These are phyloP conservation scores for Volucella inflata DNA, from an alignment of 2,888 invertebrate genomes.

Conservation along the genomic window DNA sequence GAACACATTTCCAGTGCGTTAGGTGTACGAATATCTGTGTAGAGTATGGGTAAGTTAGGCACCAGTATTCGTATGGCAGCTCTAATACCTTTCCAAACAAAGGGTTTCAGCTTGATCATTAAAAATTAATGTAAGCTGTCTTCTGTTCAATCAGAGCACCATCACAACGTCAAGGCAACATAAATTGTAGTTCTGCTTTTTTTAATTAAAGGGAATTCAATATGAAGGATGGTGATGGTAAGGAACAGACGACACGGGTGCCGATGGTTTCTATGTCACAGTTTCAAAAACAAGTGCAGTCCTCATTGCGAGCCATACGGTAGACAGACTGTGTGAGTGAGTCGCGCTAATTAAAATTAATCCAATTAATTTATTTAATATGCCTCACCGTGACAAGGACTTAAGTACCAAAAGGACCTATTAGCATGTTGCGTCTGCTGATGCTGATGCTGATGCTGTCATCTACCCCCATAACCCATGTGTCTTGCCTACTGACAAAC, in stretches of 20 bases:
- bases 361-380: slow-evolving; percentile 69
- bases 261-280: background rate
- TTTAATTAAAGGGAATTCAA: slow-evolving; percentile 39
- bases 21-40: background rate
- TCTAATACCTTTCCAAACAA: slow-evolving; percentile 35
- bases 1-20: slow-evolving; percentile 21
- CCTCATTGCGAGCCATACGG: slow-evolving; percentile 21
- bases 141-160: slow-evolving; percentile 54
- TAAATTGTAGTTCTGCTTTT: slow-evolving; percentile 29
- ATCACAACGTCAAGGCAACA: slow-evolving; percentile 19
- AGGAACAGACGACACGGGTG: background rate
- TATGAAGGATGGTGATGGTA: slow-evolving; percentile 6
- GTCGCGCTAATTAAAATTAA: slow-evolving; percentile 65
- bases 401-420: slow-evolving; percentile 15
- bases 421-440: slow-evolving; percentile 22
- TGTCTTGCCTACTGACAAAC: no score
- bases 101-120: slow-evolving; percentile 51
- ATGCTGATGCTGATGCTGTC: slow-evolving; percentile 2
- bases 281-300: slow-evolving; percentile 28
- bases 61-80: slow-evolving; percentile 1
- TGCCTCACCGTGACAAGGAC: slow-evolving; percentile 54
- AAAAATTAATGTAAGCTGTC: slow-evolving; percentile 58
- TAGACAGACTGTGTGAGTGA: background rate
- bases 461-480: no score
- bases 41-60: background rate